A percentile compares a stretch with the other conserved stretches of the same genome.
phyloP scores from a whole-genome alignment of 92 coral and sea anemone species.

The Heliopora coerulea region DNA sequence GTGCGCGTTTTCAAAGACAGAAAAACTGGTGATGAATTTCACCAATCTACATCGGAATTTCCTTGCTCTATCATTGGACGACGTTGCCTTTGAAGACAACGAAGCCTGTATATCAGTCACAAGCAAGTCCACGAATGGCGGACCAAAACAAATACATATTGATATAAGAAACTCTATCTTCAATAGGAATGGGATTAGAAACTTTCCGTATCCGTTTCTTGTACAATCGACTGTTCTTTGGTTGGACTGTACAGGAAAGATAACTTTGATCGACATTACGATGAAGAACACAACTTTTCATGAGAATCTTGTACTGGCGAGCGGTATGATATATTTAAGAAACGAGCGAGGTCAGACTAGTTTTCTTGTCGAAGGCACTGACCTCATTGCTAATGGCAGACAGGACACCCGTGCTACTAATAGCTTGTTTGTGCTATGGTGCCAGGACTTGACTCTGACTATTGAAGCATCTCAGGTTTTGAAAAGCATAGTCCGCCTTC shows the following conservation, averaged over 20 bases:
- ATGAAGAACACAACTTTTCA: constrained; percentile 29
- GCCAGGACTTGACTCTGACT: not conserved
- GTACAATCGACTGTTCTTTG: not conserved
- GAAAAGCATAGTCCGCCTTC: not conserved
- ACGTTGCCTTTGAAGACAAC: constrained; percentile 31
- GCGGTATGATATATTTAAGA: constrained; percentile 23
- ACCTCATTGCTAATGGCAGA: constrained; percentile 13
- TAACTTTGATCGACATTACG: not conserved
- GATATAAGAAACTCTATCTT: constrained; percentile 34
- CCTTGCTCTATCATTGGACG: constrained; percentile 3
- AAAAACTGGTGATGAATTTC: constrained; percentile 9
- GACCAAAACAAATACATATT: not conserved
- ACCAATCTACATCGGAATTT: not conserved
- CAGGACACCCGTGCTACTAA: constrained; percentile 1
- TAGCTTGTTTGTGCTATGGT: constrained; percentile 16
- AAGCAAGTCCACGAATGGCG: not conserved
- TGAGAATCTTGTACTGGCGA: not conserved
- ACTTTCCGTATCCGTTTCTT: not conserved
- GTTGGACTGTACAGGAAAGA: not conserved
- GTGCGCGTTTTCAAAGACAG: constrained; percentile 9
- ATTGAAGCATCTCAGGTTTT: not conserved
- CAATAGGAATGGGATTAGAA: constrained; percentile 10
- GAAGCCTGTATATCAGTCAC: constrained; percentile 18
- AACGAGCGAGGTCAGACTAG: constrained; percentile 18
- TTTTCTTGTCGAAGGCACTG: not conserved